Evolutionary conservation across 2,888 invertebrate species (phyloP).

Genomic region (Ditula angustiorana): DNA sequence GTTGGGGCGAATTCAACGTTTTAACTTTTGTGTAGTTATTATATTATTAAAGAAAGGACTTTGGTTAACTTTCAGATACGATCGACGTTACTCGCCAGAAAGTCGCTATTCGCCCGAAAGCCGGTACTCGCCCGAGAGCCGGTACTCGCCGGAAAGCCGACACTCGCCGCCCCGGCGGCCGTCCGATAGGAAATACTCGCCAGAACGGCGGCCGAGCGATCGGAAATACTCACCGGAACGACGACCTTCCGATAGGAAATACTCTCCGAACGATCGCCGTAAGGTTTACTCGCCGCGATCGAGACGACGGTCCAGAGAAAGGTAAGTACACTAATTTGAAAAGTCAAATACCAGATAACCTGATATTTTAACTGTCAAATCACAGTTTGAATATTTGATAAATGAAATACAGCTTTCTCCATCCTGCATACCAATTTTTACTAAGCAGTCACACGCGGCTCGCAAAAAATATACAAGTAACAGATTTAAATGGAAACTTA

Average conservation of each 20-base stretch:
- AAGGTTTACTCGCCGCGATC: constrained; percentile 65
- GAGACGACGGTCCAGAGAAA: constrained; percentile 66
- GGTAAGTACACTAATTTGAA: constrained; percentile 53
- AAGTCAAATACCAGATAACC: too few species aligned
- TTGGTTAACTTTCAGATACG: too few species aligned
- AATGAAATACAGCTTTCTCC: too few species aligned
- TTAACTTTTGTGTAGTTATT: too few species aligned
- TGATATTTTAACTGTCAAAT: too few species aligned
- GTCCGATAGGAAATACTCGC: constrained; percentile 72
- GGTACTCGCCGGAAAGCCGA: constrained; percentile 69
- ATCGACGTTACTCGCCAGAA: constrained; percentile 84
- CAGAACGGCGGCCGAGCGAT: constrained; percentile 57
- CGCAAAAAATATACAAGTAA: too few species aligned
- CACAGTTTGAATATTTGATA: too few species aligned
- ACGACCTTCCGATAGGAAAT: constrained; percentile 55
- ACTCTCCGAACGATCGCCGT: constrained; percentile 70
- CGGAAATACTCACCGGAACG: constrained; percentile 65
- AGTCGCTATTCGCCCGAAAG: constrained; percentile 67
- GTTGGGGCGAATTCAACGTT: too few species aligned
- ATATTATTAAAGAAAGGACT: too few species aligned
- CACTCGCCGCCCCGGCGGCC: constrained; percentile 73
- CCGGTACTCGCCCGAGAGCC: constrained; percentile 85
- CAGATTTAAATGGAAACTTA: too few species aligned
- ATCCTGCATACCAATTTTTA: too few species aligned
- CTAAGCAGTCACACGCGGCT: too few species aligned